Percentiles rank a stretch among this genome's conserved stretches.
Conservation (phyloP, 2,888 invertebrate species). For the Cryptosula pallasiana region DNA sequence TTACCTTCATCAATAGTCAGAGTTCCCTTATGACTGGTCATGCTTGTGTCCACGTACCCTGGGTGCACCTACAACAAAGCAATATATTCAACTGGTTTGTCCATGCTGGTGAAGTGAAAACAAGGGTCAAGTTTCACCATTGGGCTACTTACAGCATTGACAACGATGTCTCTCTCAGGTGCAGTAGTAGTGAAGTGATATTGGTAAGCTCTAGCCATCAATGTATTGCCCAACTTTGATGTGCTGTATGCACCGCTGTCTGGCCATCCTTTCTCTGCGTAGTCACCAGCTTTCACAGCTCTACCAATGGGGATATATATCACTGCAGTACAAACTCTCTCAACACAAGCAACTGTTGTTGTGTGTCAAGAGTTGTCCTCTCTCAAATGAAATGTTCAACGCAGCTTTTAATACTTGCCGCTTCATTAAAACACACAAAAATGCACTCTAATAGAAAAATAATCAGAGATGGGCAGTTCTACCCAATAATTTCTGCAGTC, state of each 20-base stretch:
- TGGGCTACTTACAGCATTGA: conserved; percentile 9
- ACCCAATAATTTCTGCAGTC: no score
- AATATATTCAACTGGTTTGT: no score
- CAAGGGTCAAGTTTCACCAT: neutral
- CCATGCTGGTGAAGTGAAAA: neutral
- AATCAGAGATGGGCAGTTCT: no score
- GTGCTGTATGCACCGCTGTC: conserved; percentile 5
- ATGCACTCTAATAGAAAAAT: no score
- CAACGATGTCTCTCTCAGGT: conserved; percentile 15
- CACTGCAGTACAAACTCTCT: no score
- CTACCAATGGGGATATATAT: no score
- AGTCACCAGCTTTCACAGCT: conserved; percentile 5
- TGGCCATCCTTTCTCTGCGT: conserved; percentile 23
- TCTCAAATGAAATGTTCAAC: no score
- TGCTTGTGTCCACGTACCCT: conserved; percentile 17
- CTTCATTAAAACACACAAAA: no score
- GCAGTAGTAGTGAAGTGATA: neutral
- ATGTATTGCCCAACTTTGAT: conserved; percentile 8
- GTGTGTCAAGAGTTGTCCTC: no score
- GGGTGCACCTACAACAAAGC: neutral
- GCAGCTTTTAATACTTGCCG: no score
- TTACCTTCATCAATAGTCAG: conserved; percentile 20
- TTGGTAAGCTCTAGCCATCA: conserved; percentile 12
- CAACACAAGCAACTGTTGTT: no score
- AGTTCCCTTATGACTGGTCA: conserved; percentile 11